phyloP scores from a whole-genome alignment of 2,113 vertebrate species.

The Cariama cristata region DNA sequence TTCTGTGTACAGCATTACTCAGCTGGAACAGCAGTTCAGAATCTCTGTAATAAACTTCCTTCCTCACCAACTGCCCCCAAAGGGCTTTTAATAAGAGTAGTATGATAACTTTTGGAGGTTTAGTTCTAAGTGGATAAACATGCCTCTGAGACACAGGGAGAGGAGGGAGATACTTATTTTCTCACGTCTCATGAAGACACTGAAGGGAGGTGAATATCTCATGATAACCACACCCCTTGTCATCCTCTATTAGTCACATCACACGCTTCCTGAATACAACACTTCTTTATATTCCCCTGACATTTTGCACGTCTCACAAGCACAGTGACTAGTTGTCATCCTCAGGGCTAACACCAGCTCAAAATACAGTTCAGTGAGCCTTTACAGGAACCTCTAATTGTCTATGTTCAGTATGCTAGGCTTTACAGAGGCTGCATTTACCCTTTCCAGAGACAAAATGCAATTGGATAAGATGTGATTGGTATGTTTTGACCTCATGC shows the following conservation, averaged over 20 bases:
- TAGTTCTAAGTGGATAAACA: constrained; percentile 43
- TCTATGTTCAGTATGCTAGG: background rate
- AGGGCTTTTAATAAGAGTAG: background rate
- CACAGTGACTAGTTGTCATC: constrained; percentile 55
- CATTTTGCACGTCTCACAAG: constrained; percentile 75
- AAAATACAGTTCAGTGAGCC: constrained; percentile 38
- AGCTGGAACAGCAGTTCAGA: background rate
- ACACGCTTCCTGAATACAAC: constrained; percentile 66
- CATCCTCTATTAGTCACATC: constrained; percentile 78
- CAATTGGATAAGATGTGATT: background rate
- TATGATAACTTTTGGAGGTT: constrained; percentile 12
- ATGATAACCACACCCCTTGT: constrained; percentile 76
- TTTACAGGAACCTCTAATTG: constrained; percentile 41
- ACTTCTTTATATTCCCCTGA: constrained; percentile 71
- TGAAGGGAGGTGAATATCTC: constrained; percentile 66
- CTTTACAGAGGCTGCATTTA: constrained; percentile 10
- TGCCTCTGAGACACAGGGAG: constrained; percentile 26
- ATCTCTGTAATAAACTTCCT: background rate
- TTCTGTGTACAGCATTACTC: background rate
- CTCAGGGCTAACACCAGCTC: constrained; percentile 19
- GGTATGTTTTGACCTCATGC: constrained; percentile 2
- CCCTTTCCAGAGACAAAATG: constrained; percentile 15
- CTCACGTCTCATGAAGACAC: constrained; percentile 51
- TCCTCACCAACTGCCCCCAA: constrained; percentile 25
- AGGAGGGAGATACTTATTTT: constrained; percentile 30